A percentile compares a stretch with the other conserved stretches of the same genome.
phyloP scores from a whole-genome alignment of 2,888 invertebrate genomes.

The Xestia c-nigrum region DNA sequence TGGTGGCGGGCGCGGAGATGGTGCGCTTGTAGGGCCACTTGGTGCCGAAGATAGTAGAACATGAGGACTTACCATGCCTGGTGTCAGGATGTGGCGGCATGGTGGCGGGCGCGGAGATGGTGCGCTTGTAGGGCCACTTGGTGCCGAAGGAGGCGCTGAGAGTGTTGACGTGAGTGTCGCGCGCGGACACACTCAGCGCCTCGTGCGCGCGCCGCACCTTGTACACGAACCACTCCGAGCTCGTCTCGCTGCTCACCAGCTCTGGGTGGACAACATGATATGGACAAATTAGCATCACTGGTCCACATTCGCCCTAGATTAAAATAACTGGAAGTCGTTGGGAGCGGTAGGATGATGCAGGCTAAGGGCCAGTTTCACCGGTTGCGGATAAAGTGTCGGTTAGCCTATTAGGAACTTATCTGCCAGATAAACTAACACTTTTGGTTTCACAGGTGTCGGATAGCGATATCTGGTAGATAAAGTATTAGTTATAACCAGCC shows the following conservation, averaged over 20 bases:
- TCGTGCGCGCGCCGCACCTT: conserved; percentile 97
- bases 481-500: too few species aligned
- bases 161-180: conserved; percentile 89
- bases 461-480: too few species aligned
- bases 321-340: neutral
- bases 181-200: conserved; percentile 93
- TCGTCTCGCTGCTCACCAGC: conserved; percentile 96
- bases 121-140: conserved; percentile 96
- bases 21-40: conserved; percentile 96
- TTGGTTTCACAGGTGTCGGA: too few species aligned
- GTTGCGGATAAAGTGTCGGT: too few species aligned
- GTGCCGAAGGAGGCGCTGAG: conserved; percentile 96
- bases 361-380: too few species aligned
- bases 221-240: conserved; percentile 95
- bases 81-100: too few species aligned
- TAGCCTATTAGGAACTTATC: too few species aligned
- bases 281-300: neutral
- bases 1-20: too few species aligned
- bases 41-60: conserved; percentile 93
- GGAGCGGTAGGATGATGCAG: neutral
- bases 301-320: neutral
- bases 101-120: too few species aligned
- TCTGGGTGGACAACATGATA: conserved; percentile 88
- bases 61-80: too few species aligned
- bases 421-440: too few species aligned